Evolutionary conservation across 2,888 invertebrate species (phyloP).

Genomic region (Acrocera orbiculus): DNA sequence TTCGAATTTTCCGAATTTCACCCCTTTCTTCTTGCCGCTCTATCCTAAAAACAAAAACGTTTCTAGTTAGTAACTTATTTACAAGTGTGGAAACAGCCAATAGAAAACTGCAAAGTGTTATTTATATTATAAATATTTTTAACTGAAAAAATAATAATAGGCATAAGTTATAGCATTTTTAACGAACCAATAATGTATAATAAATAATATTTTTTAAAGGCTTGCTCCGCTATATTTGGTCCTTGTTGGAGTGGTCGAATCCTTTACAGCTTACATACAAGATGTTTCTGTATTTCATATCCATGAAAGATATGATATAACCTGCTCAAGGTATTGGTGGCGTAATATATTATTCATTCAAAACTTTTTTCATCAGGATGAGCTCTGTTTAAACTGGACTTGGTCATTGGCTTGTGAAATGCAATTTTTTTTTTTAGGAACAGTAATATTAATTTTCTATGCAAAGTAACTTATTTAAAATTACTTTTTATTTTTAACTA

Average conservation of each 20-base stretch:
- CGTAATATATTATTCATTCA: conserved; percentile 29
- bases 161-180: too few species aligned
- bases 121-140: too few species aligned
- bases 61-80: too few species aligned
- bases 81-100: too few species aligned
- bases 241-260: conserved; percentile 23
- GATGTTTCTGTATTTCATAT: conserved; percentile 30
- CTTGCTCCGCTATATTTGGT: conserved; percentile 27
- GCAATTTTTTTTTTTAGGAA: conserved; percentile 28
- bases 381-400: conserved; percentile 32
- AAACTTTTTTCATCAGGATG: conserved; percentile 25
- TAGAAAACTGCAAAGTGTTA: too few species aligned
- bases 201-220: conserved; percentile 17
- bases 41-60: too few species aligned
- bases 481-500: too few species aligned
- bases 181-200: too few species aligned
- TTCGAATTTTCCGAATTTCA: too few species aligned
- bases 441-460: conserved; percentile 23
- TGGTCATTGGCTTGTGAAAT: conserved; percentile 33
- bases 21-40: too few species aligned
- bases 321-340: conserved; percentile 29
- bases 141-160: too few species aligned
- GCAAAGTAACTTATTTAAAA: conserved; percentile 19
- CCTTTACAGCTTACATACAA: conserved; percentile 24
- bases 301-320: conserved; percentile 27